Base-by-base conservation (phyloP, 2,113 vertebrate species). In the Spheniscus mendiculus region DNA sequence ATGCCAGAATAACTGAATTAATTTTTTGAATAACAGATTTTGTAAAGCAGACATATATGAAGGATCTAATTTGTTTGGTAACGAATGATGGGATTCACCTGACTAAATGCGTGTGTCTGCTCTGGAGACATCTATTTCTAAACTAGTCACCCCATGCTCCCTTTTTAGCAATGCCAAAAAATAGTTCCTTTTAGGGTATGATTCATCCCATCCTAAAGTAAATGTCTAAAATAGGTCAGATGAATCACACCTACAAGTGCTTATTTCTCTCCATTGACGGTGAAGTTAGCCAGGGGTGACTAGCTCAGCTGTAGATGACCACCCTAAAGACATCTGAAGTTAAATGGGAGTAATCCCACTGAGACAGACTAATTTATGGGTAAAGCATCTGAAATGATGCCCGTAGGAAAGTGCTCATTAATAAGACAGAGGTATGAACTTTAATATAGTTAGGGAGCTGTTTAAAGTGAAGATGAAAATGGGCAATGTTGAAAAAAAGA, bases 331-430 rank as follows among this genome's bases (percentile, higher is more conserved):
- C 36, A 76, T 72, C 30, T 91, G 84, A 95, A 69, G 65, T 78
- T 93, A 72, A 76, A 79, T 67, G 26, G 40, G 70, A 91, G 13
- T 45, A 61, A 81, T 77, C 55, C 66, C 78, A 38, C 56, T 58
- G 90, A 80, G 74, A 80, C 44, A 77, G 82, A 81, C 47, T 95
- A 95, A 94, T 93, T 93, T 90, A 86, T 58, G 36, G 65, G 29
- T 40, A 80, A 77, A 91, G 36, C 45, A 62, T 88, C 52, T 93
- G 58, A 97, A 88, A 94, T 83, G 2, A 83, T 83, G 78, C 71
- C 90, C 0, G 0, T 21, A 77, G 87, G 87, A 77, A 91, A 91
- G 53, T 49, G 49, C 58, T 90, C 34, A 83, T 90, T 93, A 90
- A 47, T 70, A 83, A 69, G 66, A 61, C 2, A 16, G 70, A 79